Conservation (phyloP, 1,140 invertebrate genomes). For the Stegodyphus mimosarum region DNA sequence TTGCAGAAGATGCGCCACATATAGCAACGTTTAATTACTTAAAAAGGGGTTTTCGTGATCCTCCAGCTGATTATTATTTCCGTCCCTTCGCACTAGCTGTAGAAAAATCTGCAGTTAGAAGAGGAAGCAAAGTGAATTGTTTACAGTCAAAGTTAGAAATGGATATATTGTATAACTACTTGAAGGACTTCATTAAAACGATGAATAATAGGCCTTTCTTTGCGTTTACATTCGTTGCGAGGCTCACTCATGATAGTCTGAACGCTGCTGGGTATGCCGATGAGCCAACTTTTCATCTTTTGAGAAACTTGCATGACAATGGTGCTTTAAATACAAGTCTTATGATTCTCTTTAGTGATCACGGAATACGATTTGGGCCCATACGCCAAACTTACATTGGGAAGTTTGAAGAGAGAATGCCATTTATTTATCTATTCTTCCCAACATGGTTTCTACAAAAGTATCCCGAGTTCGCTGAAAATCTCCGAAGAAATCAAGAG, state of each 20-base stretch:
- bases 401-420: conserved; percentile 74
- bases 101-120: conserved; percentile 52
- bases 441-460: conserved; percentile 78
- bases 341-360: conserved; percentile 89
- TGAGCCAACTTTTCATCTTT: conserved; percentile 66
- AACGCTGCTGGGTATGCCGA: conserved; percentile 67
- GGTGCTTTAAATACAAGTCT: conserved; percentile 71
- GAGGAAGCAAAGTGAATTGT: conserved; percentile 49
- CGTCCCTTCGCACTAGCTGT: conserved; percentile 66
- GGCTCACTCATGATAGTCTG: conserved; percentile 68
- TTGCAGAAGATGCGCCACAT: conserved; percentile 70
- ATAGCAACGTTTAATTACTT: conserved; percentile 71
- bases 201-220: conserved; percentile 63
- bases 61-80: conserved; percentile 71
- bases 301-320: conserved; percentile 63
- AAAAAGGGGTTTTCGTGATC: conserved; percentile 69
- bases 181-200: conserved; percentile 51
- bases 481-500: conserved; percentile 76
- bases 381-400: conserved; percentile 83
- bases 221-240: conserved; percentile 66
- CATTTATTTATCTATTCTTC: conserved; percentile 82
- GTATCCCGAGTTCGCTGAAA: conserved; percentile 75
- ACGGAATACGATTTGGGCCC: conserved; percentile 89
- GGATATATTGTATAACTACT: conserved; percentile 49
- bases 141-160: conserved; percentile 58